Base-by-base conservation (phyloP, 1,140 invertebrate genomes). In the Drosophila subobscura region DNA sequence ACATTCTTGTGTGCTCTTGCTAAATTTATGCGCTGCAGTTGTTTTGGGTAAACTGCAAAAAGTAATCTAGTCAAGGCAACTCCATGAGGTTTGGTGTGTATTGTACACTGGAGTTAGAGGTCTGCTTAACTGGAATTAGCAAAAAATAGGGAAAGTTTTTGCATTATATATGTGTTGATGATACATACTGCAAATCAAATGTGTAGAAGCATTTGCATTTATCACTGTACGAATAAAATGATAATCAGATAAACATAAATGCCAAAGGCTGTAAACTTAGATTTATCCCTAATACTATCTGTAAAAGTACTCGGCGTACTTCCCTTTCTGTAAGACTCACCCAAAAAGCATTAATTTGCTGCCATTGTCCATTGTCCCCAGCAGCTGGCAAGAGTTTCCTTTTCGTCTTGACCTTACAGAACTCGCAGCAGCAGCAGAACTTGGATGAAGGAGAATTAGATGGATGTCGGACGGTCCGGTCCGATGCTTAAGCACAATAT, bases 11-110 rank as follows among this genome's bases (percentile, higher is more conserved):
- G 42, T 41, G 20, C 47, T 27, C 55, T 80, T 86, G 64, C 73
- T 86, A 86, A 77, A 74, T 77, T 86, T 85, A 80, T 77, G 56
- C 73, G 70, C 61, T 86, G 81, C 81, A 86, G 81, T 77, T 77
- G 70, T 86, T 86, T 86, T 80, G 60, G 70, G 60, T 73, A 77
- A 63, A 57, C 45, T 45, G 40, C 50, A 75, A 57, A 67, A 72
- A 60, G 55, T 46, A 64, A 49, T 73, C 57, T 68, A 14, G 44
- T 23, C 41, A 67, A 54, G 50, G 16, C 49, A 67, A 47, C 23
- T 45, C 50, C 14, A 33, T 41, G 27, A 14, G 47, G 27, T 4
- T n/a, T 10, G 1, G 16, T 20, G 16, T 20, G 16, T 20, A 20
- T 1, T 37, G 49, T 25, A 77, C 73, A 45, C 64, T 86, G 80